Percentiles rank a stretch among this genome's conserved stretches.
phyloP scores from a whole-genome alignment of 2,113 vertebrate species.

The Phycodurus eques region DNA sequence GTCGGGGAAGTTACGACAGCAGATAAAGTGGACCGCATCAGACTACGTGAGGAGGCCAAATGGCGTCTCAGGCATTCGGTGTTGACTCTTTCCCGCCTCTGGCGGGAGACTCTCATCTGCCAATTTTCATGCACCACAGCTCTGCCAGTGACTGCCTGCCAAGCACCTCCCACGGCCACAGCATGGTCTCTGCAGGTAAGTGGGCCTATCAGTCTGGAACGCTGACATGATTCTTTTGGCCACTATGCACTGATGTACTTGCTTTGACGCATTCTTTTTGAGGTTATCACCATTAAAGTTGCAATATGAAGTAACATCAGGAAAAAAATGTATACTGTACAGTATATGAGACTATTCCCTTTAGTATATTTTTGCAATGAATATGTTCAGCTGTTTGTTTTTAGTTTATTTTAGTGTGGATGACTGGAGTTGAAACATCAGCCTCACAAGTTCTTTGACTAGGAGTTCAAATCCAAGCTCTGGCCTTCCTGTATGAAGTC shows the following conservation, averaged over 20 bases:
- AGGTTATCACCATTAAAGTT: neutral
- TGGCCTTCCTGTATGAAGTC: too few relatives aligned
- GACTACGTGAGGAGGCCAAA: constrained; percentile 41
- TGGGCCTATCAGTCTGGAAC: neutral
- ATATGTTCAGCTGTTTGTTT: too few relatives aligned
- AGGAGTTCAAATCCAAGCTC: too few relatives aligned
- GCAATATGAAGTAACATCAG: neutral
- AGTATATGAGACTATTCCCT: too few relatives aligned
- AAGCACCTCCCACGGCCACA: constrained; percentile 83
- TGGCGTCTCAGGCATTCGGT: constrained; percentile 90
- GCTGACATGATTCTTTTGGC: neutral
- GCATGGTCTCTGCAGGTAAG: constrained; percentile 93
- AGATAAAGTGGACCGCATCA: neutral
- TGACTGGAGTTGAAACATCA: too few relatives aligned
- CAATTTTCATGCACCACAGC: constrained; percentile 91
- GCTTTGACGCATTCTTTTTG: neutral
- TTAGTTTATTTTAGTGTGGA: too few relatives aligned
- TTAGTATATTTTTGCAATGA: too few relatives aligned
- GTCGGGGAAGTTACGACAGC: neutral
- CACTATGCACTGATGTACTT: neutral
- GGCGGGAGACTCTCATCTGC: constrained; percentile 83
- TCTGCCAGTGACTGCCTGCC: constrained; percentile 86
- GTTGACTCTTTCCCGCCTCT: constrained; percentile 84
- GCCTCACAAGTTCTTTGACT: too few relatives aligned
- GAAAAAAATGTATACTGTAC: too few relatives aligned